Evolutionary conservation across 1,140 invertebrate genomes (phyloP), one percentile per base, ranked within the genome.

Genomic region (Cryptotermes secundus): DNA sequence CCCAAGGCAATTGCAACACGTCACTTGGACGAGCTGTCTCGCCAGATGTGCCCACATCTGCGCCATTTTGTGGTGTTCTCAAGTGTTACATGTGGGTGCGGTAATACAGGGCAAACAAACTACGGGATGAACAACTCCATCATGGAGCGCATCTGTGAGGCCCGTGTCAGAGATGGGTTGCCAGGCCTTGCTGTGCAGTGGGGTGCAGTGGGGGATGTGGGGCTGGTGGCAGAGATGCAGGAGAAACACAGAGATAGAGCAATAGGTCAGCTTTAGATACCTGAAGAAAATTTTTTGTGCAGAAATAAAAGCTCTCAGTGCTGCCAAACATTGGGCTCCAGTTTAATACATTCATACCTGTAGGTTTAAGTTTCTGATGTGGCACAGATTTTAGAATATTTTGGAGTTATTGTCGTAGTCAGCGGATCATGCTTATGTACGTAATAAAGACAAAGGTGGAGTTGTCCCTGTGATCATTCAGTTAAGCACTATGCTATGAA

Each of bases 21-120:
- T 87, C 88, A 92, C 86, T 87, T 95, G 84, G 94, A 95, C 87
- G 89, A 91, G 85, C 65, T 92, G 10, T 92, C 93, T 0, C 91
- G 92, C 79, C 90, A 88, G 83, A 84, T 92, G 31, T 94, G 93
- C 85, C 93, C 93, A 0, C 80, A 90, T 31, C 87, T 94, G 35
- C 89, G 92, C 59, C 88, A 92, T 86, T 95, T 95, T 86, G 93
- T 95, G 9, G 93, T 96, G 92, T 34, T 98, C 7, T 95, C 94
- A 45, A 97, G 96, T 89, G 97, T 96, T 12, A 92, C 86, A 87
- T 95, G 85, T 94, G 94, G 80, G 93, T 93, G 96, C 81, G 97
- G 97, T 85, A 98, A 98, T 89, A 93, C 94, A 79, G 97, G 97
- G 6, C 97, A 98, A 89, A 93, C 95, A 0, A 98, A 97, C 89